Evolutionary conservation across 2,113 vertebrate species (phyloP), one percentile per base, ranked within the genome.

Genomic region (Chlorodrepanis virens): DNA sequence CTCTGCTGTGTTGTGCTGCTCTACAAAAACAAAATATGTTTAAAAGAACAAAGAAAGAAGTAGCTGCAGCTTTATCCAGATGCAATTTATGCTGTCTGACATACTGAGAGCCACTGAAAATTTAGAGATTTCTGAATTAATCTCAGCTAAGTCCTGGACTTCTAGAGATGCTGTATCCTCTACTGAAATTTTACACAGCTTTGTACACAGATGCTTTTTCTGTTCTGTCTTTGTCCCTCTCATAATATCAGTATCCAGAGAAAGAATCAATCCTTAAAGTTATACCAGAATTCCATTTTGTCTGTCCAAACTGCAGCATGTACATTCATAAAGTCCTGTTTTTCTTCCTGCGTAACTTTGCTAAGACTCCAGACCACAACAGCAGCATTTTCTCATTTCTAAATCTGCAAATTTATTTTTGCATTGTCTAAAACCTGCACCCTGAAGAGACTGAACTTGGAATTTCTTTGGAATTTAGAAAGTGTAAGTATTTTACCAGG

Each of bases 91-190:
- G 18, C 27, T 83, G 31, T 29, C 16, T 10, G 50, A 85, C 83
- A 83, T 72, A 56, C 5, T 52, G 59, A 90, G 45, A 95, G 40
- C 18, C 49, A 69, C 29, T 59, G 75, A 65, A 49, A 47, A 87
- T 92, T 25, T 83, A 88, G 89, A 91, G 89, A 83, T 75, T 63
- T 74, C 45, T 69, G 71, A 95, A 89, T 89, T 91, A 63, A 89
- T 81, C 61, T 76, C 87, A 81, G 9, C 13, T 83, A 27, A 72
- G 15, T 67, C 15, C 27, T 77, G 50, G 63, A 40, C 69, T 96
- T 91, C 29, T 90, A 70, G 44, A 86, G 52, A 19, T 74, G 23
- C 60, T 49, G 89, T 12, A 83, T 83, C 29, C 81, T 95, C 86
- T 44, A 47, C 40, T 60, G 80, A 88, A 92, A 88, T 91, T 76